Conservation (phyloP, 2,113 vertebrate species). For the Alosa alosa region DNA sequence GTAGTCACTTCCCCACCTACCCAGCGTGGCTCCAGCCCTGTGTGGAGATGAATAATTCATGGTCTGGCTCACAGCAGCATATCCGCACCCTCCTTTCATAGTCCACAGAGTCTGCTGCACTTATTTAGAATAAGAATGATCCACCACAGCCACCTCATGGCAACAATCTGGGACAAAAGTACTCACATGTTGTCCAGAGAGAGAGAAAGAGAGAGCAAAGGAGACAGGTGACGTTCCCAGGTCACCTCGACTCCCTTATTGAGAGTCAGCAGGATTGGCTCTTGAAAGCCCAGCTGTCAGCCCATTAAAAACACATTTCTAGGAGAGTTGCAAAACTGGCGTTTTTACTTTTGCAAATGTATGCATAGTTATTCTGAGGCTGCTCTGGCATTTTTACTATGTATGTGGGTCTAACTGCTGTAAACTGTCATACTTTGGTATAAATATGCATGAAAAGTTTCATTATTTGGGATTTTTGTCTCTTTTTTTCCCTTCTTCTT, state of each 20-base stretch:
- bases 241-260: conserved; percentile 17
- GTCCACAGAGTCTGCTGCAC: not conserved
- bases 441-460: conserved; percentile 25
- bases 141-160: not conserved
- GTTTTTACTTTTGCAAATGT: conserved; percentile 37
- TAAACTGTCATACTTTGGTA: conserved; percentile 23
- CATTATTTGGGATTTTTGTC: not conserved
- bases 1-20: not conserved
- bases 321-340: conserved; percentile 20
- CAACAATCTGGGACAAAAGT: conserved; percentile 8
- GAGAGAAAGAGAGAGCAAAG: not conserved
- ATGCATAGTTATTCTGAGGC: conserved; percentile 43
- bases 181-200: not conserved
- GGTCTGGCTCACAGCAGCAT: not conserved
- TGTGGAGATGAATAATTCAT: not conserved
- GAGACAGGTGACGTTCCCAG: conserved; percentile 2
- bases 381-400: conserved; percentile 29
- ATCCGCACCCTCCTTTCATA: conserved; percentile 1
- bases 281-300: conserved; percentile 39
- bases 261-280: conserved; percentile 28
- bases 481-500: not conserved
- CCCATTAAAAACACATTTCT: conserved; percentile 33
- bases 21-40: not conserved
- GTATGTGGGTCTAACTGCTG: conserved; percentile 34
- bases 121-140: conserved; percentile 19